These are phyloP conservation scores for Polypedilum vanderplanki DNA, from an alignment of 1,140 invertebrate genomes.

Conservation along the genomic window DNA sequence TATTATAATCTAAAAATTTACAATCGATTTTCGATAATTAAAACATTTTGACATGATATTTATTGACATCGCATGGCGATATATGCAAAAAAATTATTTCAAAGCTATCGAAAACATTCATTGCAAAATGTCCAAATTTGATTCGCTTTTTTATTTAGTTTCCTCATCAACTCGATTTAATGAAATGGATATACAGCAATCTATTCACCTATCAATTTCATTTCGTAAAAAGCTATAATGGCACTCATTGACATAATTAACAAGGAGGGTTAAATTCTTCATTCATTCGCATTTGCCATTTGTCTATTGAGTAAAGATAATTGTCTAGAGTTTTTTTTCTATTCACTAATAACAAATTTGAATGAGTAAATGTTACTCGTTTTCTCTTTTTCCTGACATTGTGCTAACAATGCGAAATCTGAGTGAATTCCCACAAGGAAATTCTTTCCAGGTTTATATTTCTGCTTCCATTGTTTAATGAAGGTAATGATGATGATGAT, in stretches of 20 bases:
- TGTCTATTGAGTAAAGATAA: no score
- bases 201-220: neutral
- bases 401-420: neutral
- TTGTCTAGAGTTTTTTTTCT: no score
- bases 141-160: no score
- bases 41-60: constrained; percentile 1
- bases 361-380: neutral
- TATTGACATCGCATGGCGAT: neutral
- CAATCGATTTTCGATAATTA: neutral
- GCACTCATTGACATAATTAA: constrained; percentile 26
- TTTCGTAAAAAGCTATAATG: neutral
- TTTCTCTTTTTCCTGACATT: no score
- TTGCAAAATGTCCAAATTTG: no score
- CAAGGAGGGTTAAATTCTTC: neutral
- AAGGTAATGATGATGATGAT: constrained; percentile 5
- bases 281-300: no score
- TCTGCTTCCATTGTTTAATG: constrained; percentile 5
- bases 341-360: neutral
- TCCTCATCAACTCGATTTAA: neutral
- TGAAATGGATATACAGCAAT: neutral
- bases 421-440: constrained; percentile 9
- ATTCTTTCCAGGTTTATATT: neutral
- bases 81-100: no score
- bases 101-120: no score
- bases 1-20: constrained; percentile 23